Conservation (phyloP, 2,797 vertebrate species). For the Rousettus madagascariensis region DNA sequence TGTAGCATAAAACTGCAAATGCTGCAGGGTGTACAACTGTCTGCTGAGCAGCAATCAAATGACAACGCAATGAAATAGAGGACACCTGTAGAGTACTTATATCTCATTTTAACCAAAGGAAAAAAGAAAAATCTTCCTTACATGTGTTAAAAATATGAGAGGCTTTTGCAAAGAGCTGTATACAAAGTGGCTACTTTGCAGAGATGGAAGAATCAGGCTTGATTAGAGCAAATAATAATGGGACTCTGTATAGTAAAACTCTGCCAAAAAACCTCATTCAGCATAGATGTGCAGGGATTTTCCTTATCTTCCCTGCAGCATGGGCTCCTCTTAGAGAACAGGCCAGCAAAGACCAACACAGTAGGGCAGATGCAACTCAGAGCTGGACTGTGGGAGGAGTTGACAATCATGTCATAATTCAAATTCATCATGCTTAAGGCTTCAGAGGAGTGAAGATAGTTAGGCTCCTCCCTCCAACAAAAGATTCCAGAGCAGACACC, state of each 20-base stretch:
- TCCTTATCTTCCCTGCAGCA: background rate
- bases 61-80: background rate
- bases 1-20: background rate
- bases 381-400: background rate
- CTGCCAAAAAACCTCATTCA: background rate
- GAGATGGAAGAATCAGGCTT: background rate
- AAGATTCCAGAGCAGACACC: constrained; percentile 1
- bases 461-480: background rate
- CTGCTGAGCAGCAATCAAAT: background rate
- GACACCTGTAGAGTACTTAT: background rate
- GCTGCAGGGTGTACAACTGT: background rate
- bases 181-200: background rate
- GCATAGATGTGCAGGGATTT: background rate
- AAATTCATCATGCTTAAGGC: constrained; percentile 20
- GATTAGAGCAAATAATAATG: constrained; percentile 11
- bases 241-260: background rate
- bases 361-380: background rate
- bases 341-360: background rate
- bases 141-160: background rate
- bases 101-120: background rate
- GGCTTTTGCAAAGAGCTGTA: background rate
- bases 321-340: background rate
- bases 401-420: constrained; percentile 28
- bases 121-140: background rate
- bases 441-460: background rate